phyloP scores from a whole-genome alignment of 2,888 invertebrate species.

The Cancer borealis region DNA sequence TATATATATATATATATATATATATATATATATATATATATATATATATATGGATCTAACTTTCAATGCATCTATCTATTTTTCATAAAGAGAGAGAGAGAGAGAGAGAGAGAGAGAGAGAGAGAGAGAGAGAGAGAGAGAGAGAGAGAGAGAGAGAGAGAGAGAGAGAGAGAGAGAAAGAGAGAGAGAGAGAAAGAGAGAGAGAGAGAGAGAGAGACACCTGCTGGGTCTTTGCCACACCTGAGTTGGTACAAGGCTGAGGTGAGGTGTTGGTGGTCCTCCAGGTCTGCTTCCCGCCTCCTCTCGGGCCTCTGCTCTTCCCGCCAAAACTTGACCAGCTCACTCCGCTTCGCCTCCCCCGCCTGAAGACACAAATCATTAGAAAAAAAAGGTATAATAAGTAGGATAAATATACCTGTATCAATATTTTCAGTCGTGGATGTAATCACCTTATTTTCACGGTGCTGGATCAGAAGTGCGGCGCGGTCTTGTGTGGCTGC shows the following conservation, averaged over 20 bases:
- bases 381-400: not conserved
- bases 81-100: no score
- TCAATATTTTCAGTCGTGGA: no score
- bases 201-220: not conserved
- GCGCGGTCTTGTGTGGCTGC: slow-evolving; percentile 55
- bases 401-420: no score
- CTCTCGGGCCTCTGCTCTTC: slow-evolving; percentile 65
- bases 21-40: not conserved
- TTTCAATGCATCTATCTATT: no score
- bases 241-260: slow-evolving; percentile 57
- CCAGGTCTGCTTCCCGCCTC: slow-evolving; percentile 61
- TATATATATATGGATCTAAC: not conserved
- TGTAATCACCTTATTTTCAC: slow-evolving; percentile 36
- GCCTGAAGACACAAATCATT: slow-evolving; percentile 6
- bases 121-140: no score
- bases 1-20: not conserved
- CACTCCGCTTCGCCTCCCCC: not conserved
- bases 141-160: no score
- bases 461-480: slow-evolving; percentile 41
- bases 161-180: no score
- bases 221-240: not conserved
- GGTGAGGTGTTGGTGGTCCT: slow-evolving; percentile 61
- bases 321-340: slow-evolving; percentile 54
- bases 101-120: no score
- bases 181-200: no score